A percentile compares a stretch with the other conserved stretches of the same genome.
Conservation (phyloP, 2,797 vertebrate genomes). For the Nothura maculosa region DNA sequence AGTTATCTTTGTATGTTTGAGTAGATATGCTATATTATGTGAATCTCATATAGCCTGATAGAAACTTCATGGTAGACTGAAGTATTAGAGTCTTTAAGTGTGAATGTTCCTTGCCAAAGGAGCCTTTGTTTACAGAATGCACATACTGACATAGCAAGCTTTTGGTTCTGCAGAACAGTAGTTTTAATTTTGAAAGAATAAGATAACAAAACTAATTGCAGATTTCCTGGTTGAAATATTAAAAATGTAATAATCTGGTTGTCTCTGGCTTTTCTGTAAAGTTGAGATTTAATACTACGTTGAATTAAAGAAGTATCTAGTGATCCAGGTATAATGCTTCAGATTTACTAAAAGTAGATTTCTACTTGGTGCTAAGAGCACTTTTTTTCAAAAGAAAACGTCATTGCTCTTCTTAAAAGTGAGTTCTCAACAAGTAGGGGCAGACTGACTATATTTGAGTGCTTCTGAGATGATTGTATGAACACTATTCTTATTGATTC, state of each 20-base stretch:
- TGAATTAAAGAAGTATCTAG: neutral
- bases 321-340: neutral
- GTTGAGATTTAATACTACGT: neutral
- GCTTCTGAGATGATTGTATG: neutral
- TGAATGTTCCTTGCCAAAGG: neutral
- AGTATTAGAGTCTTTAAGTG: neutral
- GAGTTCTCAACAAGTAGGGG: neutral
- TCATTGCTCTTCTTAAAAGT: neutral
- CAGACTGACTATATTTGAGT: neutral
- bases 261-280: neutral
- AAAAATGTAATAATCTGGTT: neutral
- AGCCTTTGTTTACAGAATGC: neutral
- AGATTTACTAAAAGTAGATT: neutral
- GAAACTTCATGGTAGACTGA: neutral
- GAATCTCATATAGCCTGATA: neutral
- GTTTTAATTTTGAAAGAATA: neutral
- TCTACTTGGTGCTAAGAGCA: neutral
- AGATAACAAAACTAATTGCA: neutral
- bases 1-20: neutral
- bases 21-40: neutral
- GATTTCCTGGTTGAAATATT: neutral
- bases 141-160: neutral
- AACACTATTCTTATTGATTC: neutral
- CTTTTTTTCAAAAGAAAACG: neutral
- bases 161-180: neutral